These are phyloP conservation scores for Drosophila albomicans DNA, from an alignment of 1,140 invertebrate species.

Conservation along the genomic window DNA sequence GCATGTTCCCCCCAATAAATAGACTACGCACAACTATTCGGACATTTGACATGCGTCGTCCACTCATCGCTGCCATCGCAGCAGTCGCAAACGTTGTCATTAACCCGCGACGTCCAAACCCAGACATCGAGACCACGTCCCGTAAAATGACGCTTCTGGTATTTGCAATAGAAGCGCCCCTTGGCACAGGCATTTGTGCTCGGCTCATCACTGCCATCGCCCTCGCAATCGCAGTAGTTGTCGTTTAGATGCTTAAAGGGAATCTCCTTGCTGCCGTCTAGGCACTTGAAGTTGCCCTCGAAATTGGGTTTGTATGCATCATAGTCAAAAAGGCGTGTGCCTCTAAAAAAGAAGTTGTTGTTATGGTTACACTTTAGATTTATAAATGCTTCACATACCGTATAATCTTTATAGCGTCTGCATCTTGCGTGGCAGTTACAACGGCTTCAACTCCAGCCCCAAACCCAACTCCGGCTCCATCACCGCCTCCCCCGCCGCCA, in stretches of 20 bases:
- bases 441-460: neutral
- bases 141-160: conserved; percentile 85
- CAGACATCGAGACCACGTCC: conserved; percentile 76
- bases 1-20: neutral
- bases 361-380: neutral
- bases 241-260: conserved; percentile 92
- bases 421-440: conserved; percentile 31
- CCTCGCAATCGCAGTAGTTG: conserved; percentile 96
- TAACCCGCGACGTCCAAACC: conserved; percentile 89
- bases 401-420: conserved; percentile 74
- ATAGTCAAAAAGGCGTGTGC: conserved; percentile 81
- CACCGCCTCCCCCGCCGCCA: conserved; percentile 27
- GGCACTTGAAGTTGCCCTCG: conserved; percentile 74
- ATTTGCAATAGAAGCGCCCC: conserved; percentile 90
- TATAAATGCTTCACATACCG: conserved; percentile 41
- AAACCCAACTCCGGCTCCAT: too few relatives aligned
- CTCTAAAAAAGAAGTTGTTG: conserved; percentile 45
- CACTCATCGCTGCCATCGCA: conserved; percentile 93
- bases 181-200: conserved; percentile 94
- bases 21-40: conserved; percentile 74
- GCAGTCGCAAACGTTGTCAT: conserved; percentile 97
- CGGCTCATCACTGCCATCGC: conserved; percentile 95
- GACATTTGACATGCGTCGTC: conserved; percentile 62
- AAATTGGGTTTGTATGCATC: conserved; percentile 81
- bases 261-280: conserved; percentile 76